phyloP scores from a whole-genome alignment of 2,113 vertebrate genomes.

The Ctenodactylus gundi region DNA sequence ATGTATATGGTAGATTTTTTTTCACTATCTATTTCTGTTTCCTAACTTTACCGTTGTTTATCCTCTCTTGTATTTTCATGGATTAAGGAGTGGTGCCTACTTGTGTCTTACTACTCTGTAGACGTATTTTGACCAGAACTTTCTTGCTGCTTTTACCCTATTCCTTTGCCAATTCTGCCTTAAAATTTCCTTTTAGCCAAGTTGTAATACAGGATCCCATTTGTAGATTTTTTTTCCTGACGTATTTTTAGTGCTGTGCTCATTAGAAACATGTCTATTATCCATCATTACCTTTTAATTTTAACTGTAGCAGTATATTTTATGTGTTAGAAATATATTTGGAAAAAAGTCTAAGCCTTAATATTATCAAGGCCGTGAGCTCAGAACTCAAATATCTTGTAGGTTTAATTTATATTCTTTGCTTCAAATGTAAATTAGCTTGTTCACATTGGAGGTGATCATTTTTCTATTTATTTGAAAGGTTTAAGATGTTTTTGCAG shows the following conservation, averaged over 20 bases:
- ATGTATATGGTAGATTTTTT: background rate
- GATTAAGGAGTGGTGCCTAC: background rate
- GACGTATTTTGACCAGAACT: background rate
- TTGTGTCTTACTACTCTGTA: background rate
- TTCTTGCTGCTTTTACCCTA: background rate
- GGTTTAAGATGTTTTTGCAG: background rate
- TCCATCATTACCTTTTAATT: background rate
- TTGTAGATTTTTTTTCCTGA: conserved; percentile 1
- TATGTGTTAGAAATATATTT: background rate
- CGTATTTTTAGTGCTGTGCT: background rate
- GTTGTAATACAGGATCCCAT: background rate
- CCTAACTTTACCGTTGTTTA: background rate
- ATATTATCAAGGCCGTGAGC: background rate
- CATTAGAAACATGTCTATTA: background rate
- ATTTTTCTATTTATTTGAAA: conserved; percentile 16
- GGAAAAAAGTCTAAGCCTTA: background rate
- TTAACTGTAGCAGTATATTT: conserved; percentile 6
- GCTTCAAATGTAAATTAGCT: background rate
- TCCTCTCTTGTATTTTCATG: background rate
- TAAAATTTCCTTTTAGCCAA: background rate
- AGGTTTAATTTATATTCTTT: background rate
- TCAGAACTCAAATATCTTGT: conserved; percentile 24
- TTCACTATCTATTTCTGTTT: background rate
- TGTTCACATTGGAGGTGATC: background rate
- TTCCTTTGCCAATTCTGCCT: background rate